Evolutionary conservation across 2,888 invertebrate genomes (phyloP).

Genomic region (Toxonevra muliebris): DNA sequence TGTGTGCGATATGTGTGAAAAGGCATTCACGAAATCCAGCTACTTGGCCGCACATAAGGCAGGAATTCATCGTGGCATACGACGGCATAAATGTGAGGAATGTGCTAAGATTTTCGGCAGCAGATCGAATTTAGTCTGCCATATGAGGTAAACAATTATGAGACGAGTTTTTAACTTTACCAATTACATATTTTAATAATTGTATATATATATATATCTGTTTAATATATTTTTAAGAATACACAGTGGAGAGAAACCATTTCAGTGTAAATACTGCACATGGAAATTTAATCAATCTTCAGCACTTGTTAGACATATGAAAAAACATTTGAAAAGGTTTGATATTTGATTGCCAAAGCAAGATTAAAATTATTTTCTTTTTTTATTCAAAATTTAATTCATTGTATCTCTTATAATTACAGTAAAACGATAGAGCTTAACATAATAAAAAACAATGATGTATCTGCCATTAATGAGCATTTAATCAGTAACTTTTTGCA

Average conservation of each 20-base stretch:
- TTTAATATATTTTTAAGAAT: conserved; percentile 39
- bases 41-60: conserved; percentile 48
- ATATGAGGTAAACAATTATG: conserved; percentile 43
- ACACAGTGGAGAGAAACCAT: conserved; percentile 52
- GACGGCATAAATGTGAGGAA: conserved; percentile 48
- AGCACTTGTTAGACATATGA: conserved; percentile 48
- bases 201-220: background rate
- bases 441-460: background rate
- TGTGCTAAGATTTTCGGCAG: conserved; percentile 50
- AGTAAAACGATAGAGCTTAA: conserved; percentile 17
- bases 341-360: background rate
- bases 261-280: conserved; percentile 46
- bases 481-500: conserved; percentile 13
- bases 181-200: too few species aligned
- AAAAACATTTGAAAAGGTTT: conserved; percentile 43
- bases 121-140: conserved; percentile 50
- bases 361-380: background rate
- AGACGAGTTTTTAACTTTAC: background rate
- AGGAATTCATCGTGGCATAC: conserved; percentile 46
- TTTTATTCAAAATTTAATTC: conserved; percentile 1
- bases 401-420: background rate
- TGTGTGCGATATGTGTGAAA: conserved; percentile 46
- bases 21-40: conserved; percentile 47
- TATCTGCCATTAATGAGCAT: too few species aligned
- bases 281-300: conserved; percentile 52